Base-by-base conservation (phyloP, 1,140 invertebrate species). In the Aporrectodea caliginosa region DNA sequence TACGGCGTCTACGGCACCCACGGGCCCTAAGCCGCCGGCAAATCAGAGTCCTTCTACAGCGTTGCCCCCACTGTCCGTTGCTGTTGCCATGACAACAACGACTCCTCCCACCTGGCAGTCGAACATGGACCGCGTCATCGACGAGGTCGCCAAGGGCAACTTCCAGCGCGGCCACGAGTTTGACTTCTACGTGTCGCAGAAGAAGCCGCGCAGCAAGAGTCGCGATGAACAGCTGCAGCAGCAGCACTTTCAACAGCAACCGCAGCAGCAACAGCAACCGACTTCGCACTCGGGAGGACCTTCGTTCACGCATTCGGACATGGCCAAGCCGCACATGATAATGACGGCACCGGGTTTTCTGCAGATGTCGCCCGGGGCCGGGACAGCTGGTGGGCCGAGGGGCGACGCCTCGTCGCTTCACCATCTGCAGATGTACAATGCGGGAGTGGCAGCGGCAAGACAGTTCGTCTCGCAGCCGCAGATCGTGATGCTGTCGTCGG, bases 121-220 rank as follows among this genome's bases (percentile, higher is more conserved):
- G 69, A 84, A 86, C 79, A 82, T 87, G 31, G 85, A 86, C 71
- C 82, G 79, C 35, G 84, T 87, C 69, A 88, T 88, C 75, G 84
- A 87, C 35, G 84, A 85, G 73, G 87, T 88, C 0, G 84, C 86
- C 6, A 86, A 86, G 79, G 87, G 87, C 16, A 82, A 84, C 34
- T 88, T 88, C 83, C 84, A 86, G 31, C 32, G 80, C 16, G 80
- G 80, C 6, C 33, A 73, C 16, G 35, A 35, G 2, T 75, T 35
- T 35, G 69, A 81, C 43, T 79, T 43, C 74, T 76, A 81, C 68
- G 12, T 58, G 32, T 22, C 69, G 35, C 6, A 70, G 69, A 71
- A 72, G 77, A 71, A 71, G 33, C 29, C n/a, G n/a, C 31, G 33
- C 32, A 32, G 16, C 69, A n/a, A 78, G 69, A 34, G n/a, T 31